Evolutionary conservation across 2,888 invertebrate species (phyloP).

Genomic region (Penaeus monodon): DNA sequence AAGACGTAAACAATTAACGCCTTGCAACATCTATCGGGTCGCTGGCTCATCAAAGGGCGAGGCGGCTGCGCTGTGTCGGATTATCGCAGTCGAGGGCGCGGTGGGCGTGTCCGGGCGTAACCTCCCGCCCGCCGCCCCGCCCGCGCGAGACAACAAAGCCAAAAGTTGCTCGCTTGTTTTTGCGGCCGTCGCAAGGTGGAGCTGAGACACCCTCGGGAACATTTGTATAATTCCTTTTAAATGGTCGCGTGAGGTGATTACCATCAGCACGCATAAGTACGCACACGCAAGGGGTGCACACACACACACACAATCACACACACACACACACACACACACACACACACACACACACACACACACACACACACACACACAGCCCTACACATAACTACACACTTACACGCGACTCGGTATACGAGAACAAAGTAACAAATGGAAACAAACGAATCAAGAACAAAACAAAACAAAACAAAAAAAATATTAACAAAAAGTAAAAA

Average conservation of each 20-base stretch:
- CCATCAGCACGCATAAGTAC: too few species aligned
- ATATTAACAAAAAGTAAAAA: too few species aligned
- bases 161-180: slow-evolving; percentile 16
- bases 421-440: neutral
- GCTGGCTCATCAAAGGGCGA: neutral
- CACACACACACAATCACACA: too few species aligned
- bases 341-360: too few species aligned
- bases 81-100: slow-evolving; percentile 12
- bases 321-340: too few species aligned
- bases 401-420: neutral
- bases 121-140: slow-evolving; percentile 16
- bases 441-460: too few species aligned
- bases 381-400: neutral
- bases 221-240: too few species aligned
- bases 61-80: slow-evolving; percentile 8
- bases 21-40: neutral
- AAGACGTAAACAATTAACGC: too few species aligned
- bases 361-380: neutral
- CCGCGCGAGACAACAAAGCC: neutral
- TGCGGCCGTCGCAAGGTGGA: neutral
- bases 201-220: too few species aligned
- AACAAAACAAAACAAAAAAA: too few species aligned
- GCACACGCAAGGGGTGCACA: too few species aligned
- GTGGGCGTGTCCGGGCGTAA: slow-evolving; percentile 25
- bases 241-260: too few species aligned